Percentiles rank a stretch among this genome's conserved stretches.
Evolutionary conservation across 2,797 vertebrate genomes (phyloP).

Genomic region (Enteromius mattozi): DNA sequence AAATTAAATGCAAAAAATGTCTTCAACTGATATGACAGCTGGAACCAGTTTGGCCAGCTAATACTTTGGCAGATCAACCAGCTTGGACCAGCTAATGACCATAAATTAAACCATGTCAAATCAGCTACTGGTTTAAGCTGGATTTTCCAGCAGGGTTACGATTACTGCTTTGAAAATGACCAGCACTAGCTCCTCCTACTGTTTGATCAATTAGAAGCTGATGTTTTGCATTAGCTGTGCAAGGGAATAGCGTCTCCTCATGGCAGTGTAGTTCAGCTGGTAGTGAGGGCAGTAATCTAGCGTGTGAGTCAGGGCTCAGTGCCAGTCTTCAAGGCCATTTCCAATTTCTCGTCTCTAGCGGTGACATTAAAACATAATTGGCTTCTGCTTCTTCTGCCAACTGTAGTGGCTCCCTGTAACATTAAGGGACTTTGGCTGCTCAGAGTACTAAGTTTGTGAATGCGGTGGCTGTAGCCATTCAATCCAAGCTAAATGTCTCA

Average conservation of each 20-base stretch:
- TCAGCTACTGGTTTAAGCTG: background rate
- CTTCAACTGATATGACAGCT: background rate
- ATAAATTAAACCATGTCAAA: conserved; percentile 8
- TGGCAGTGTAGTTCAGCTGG: conserved; percentile 20
- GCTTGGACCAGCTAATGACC: background rate
- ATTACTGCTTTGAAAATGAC: conserved; percentile 2
- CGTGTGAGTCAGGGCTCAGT: conserved; percentile 35
- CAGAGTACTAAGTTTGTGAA: conserved; percentile 31
- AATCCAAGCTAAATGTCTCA: conserved; percentile 30
- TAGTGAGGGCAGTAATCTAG: conserved; percentile 28
- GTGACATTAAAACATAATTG: conserved; percentile 52
- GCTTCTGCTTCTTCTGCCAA: conserved; percentile 43
- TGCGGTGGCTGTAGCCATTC: conserved; percentile 29
- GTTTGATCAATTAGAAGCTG: conserved; percentile 5
- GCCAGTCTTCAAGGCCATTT: conserved; percentile 39
- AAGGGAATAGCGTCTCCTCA: background rate
- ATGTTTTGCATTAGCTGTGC: conserved; percentile 10
- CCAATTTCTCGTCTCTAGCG: conserved; percentile 27
- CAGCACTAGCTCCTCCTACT: background rate
- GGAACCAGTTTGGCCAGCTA: background rate
- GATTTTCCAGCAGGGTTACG: conserved; percentile 12
- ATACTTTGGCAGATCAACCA: background rate
- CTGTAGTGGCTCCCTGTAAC: conserved; percentile 43
- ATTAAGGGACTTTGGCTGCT: conserved; percentile 23
- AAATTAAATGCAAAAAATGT: background rate